Evolutionary conservation across 2,888 invertebrate genomes (phyloP).

Genomic region (Ceramica pisi): DNA sequence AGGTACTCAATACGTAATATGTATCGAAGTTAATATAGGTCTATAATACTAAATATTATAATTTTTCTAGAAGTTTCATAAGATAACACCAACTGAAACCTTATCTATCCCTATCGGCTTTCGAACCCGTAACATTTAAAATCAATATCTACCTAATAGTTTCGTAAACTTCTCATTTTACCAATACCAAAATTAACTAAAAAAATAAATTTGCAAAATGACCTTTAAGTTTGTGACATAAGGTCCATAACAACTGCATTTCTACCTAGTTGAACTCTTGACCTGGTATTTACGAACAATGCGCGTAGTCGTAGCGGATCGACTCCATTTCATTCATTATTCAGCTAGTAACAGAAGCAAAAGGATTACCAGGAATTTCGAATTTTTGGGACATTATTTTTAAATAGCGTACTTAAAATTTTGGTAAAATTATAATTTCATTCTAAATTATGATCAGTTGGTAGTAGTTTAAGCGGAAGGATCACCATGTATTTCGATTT

Average conservation of each 20-base stretch:
- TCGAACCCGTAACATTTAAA: background rate
- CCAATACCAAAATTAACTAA: background rate
- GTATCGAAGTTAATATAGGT: background rate
- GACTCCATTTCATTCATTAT: slow-evolving; percentile 67
- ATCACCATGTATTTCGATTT: slow-evolving; percentile 13
- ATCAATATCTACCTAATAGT: background rate
- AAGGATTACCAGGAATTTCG: slow-evolving; percentile 19
- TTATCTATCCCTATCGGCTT: background rate
- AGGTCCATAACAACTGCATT: slow-evolving; percentile 20
- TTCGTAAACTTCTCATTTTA: background rate
- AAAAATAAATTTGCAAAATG: slow-evolving; percentile 19
- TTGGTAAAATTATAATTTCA: too few species aligned
- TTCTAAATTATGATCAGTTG: too few species aligned
- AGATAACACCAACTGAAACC: background rate
- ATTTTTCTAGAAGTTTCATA: slow-evolving; percentile 2
- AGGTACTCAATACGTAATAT: too few species aligned
- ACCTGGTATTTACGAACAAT: slow-evolving; percentile 61
- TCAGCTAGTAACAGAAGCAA: slow-evolving; percentile 52
- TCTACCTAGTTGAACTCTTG: slow-evolving; percentile 42
- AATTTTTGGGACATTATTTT: too few species aligned
- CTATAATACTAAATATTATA: background rate
- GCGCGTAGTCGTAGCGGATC: slow-evolving; percentile 50
- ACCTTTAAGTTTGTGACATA: background rate
- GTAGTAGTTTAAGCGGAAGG: background rate
- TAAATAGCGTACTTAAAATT: too few species aligned